These are phyloP conservation scores for Elegia similella DNA, from an alignment of 2,888 invertebrate genomes.

Conservation along the genomic window DNA sequence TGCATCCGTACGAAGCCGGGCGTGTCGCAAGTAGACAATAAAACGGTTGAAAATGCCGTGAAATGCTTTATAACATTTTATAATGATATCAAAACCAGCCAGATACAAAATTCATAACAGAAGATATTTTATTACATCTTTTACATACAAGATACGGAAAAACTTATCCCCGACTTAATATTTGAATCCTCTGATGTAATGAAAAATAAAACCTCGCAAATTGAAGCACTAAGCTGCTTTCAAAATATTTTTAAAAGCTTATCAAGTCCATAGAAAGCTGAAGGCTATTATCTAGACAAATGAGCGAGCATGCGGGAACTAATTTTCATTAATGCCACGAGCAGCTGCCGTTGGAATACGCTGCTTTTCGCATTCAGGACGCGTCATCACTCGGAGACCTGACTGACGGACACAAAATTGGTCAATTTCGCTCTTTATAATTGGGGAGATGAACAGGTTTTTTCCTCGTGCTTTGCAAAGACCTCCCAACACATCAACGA, in stretches of 20 bases:
- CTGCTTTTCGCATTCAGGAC: slow-evolving; percentile 8
- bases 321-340: slow-evolving; percentile 45
- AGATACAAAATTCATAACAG: too few relatives aligned
- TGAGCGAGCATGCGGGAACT: slow-evolving; percentile 27
- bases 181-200: background rate
- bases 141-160: too few relatives aligned
- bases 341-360: slow-evolving; percentile 26
- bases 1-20: too few relatives aligned
- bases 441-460: too few relatives aligned
- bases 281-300: slow-evolving; percentile 25
- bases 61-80: too few relatives aligned
- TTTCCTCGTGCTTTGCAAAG: too few relatives aligned
- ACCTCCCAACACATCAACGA: too few relatives aligned
- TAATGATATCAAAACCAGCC: too few relatives aligned
- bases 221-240: slow-evolving; percentile 2
- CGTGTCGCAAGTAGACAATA: too few relatives aligned
- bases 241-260: slow-evolving; percentile 4
- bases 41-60: too few relatives aligned
- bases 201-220: background rate
- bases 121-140: too few relatives aligned
- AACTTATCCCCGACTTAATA: too few relatives aligned
- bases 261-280: slow-evolving; percentile 7
- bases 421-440: background rate
- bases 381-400: background rate
- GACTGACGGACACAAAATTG: slow-evolving; percentile 10